A percentile compares a stretch with the other conserved stretches of the same genome.
These are phyloP conservation scores for Marcusenius ussheri DNA, from an alignment of 2,113 vertebrate genomes.

Conservation along the genomic window DNA sequence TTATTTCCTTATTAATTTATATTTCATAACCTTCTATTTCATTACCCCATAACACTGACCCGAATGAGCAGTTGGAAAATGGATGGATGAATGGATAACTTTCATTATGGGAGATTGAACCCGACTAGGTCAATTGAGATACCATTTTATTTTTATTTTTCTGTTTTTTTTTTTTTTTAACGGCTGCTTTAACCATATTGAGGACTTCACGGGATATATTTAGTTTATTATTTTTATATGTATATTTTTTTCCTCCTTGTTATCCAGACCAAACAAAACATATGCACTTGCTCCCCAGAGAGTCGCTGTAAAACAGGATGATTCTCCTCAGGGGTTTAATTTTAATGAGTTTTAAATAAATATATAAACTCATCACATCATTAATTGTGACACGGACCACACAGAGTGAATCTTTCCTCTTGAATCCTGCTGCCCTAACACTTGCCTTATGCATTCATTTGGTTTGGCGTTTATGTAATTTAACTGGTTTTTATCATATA, in stretches of 20 bases:
- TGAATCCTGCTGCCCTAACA: constrained; percentile 19
- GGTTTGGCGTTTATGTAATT: not conserved
- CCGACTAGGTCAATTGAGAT: not conserved
- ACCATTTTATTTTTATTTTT: not conserved
- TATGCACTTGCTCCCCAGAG: constrained; percentile 39
- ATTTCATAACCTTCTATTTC: not conserved
- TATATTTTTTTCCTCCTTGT: constrained; percentile 49
- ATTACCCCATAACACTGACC: not conserved
- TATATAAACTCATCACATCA: constrained; percentile 57
- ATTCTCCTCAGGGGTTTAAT: constrained; percentile 46
- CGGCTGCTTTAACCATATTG: not conserved
- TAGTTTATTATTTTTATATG: constrained; percentile 11
- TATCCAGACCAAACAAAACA: constrained; percentile 53
- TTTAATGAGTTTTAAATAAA: constrained; percentile 64
- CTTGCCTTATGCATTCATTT: not conserved
- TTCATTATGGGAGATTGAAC: not conserved
- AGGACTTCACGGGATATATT: not conserved
- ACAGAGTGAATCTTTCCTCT: constrained; percentile 41
- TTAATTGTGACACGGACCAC: constrained; percentile 52
- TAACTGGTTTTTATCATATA: not conserved
- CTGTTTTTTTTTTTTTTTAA: not conserved
- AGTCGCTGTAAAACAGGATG: constrained; percentile 41
- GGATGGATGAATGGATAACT: not conserved
- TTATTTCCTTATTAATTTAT: not conserved
- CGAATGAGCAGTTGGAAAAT: not conserved